phyloP scores from a whole-genome alignment of 2,888 invertebrate species.

The Sceliomorpha sp. region DNA sequence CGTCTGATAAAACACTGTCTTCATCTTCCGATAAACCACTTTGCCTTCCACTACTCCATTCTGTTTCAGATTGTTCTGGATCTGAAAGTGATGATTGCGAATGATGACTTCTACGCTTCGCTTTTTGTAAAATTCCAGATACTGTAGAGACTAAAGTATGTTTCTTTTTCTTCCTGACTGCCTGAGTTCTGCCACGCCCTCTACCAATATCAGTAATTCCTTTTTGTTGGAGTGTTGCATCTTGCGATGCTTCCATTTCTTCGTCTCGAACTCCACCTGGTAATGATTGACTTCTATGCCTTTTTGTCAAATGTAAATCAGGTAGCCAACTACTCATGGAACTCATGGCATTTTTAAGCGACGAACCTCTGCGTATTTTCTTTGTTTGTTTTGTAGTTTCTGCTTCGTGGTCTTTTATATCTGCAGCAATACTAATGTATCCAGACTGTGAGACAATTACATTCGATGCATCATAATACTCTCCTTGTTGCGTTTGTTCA shows the following conservation, averaged over 20 bases:
- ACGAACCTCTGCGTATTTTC: conserved; percentile 86
- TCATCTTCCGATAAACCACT: conserved; percentile 86
- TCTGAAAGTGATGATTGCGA: conserved; percentile 86
- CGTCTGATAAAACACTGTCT: conserved; percentile 87
- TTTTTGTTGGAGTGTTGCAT: conserved; percentile 68
- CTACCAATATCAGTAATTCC: conserved; percentile 43
- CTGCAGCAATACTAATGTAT: conserved; percentile 88
- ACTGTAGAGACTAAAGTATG: conserved; percentile 91
- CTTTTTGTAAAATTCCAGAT: conserved; percentile 92
- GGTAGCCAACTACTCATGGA: conserved; percentile 91
- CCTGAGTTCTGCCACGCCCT: conserved; percentile 66
- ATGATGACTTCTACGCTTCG: conserved; percentile 85
- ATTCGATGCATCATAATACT: conserved; percentile 82
- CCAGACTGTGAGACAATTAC: conserved; percentile 90
- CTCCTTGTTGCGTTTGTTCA: conserved; percentile 71
- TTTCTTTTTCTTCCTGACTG: conserved; percentile 86
- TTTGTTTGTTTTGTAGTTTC: conserved; percentile 83
- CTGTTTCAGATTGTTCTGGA: conserved; percentile 88
- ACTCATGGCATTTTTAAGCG: conserved; percentile 89
- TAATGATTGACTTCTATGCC: conserved; percentile 90
- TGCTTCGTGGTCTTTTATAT: conserved; percentile 83
- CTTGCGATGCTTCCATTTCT: conserved; percentile 77
- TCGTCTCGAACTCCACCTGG: conserved; percentile 86
- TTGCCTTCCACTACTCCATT: conserved; percentile 87
- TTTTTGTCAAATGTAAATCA: conserved; percentile 88